phyloP scores from a whole-genome alignment of 2,888 invertebrate species.

The Allolobophora icterica region DNA sequence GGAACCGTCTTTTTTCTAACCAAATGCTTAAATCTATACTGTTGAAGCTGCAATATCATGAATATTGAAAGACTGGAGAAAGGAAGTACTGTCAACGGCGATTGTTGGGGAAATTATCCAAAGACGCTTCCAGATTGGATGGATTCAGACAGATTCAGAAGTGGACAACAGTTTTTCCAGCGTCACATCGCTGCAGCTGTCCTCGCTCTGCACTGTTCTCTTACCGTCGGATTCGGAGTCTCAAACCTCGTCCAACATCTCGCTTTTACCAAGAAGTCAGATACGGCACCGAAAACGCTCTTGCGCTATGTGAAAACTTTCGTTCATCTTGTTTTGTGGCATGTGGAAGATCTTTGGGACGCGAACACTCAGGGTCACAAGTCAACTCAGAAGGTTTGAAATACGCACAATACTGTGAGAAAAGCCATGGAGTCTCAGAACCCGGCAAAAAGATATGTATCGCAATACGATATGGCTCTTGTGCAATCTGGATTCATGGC shows the following conservation, averaged over 20 bases:
- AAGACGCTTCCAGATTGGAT: too few species aligned
- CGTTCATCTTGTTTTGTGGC: constrained; percentile 81
- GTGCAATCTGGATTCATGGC: constrained; percentile 89
- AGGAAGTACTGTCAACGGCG: too few species aligned
- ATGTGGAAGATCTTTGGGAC: constrained; percentile 74
- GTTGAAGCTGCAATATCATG: neutral
- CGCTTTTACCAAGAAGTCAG: too few species aligned
- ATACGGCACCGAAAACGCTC: constrained; percentile 72
- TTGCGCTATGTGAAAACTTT: constrained; percentile 81
- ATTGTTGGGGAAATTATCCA: too few species aligned
- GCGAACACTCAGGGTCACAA: constrained; percentile 58
- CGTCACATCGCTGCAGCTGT: too few species aligned
- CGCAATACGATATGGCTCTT: constrained; percentile 83
- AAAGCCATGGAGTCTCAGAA: constrained; percentile 55
- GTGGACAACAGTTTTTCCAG: too few species aligned
- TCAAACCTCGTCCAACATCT: too few species aligned
- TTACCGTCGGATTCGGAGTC: constrained; percentile 71
- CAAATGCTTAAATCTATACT: too few species aligned
- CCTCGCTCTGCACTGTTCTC: constrained; percentile 79
- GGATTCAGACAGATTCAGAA: too few species aligned
- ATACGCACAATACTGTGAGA: constrained; percentile 69
- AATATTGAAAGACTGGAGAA: too few species aligned
- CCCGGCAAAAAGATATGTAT: constrained; percentile 68
- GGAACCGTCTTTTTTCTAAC: too few species aligned
- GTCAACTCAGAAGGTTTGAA: constrained; percentile 66